A percentile compares a stretch with the other conserved stretches of the same genome.
phyloP scores from a whole-genome alignment of 2,113 vertebrate genomes.

The Strix uralensis region DNA sequence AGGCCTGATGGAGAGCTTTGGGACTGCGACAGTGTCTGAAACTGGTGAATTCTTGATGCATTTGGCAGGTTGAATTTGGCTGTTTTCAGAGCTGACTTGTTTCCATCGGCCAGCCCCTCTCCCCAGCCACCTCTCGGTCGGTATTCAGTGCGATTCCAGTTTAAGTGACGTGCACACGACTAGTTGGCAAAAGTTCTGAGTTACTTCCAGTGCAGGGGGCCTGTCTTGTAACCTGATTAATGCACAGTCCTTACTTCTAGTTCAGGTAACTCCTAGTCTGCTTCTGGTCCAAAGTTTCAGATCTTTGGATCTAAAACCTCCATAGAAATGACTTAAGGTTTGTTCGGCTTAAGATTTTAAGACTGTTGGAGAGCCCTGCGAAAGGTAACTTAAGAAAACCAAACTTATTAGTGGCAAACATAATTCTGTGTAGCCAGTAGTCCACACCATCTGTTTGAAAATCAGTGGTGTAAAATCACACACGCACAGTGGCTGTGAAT shows the following conservation, averaged over 20 bases:
- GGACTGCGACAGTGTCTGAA: neutral
- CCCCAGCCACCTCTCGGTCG: neutral
- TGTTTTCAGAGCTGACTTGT: neutral
- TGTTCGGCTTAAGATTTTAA: neutral
- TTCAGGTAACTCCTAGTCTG: neutral
- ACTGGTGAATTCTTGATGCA: neutral
- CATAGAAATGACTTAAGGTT: neutral
- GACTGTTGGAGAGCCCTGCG: neutral
- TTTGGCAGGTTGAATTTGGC: neutral
- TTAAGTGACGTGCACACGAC: fast-evolving
- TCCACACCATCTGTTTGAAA: neutral
- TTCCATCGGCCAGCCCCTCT: neutral
- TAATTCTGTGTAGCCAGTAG: neutral
- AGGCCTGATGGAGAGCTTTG: neutral
- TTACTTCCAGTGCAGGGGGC: neutral
- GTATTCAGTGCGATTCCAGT: neutral
- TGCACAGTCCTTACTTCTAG: neutral
- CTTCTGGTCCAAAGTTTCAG: neutral
- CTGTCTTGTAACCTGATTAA: no score
- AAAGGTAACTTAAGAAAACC: neutral
- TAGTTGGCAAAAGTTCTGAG: neutral
- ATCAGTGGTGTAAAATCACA: neutral
- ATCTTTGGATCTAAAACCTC: neutral
- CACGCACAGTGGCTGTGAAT: neutral
- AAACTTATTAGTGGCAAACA: neutral